Percentiles rank a stretch among this genome's conserved stretches.
These are phyloP conservation scores for Rhagoletis zephyria DNA, from an alignment of 1,140 invertebrate genomes.

Conservation along the genomic window DNA sequence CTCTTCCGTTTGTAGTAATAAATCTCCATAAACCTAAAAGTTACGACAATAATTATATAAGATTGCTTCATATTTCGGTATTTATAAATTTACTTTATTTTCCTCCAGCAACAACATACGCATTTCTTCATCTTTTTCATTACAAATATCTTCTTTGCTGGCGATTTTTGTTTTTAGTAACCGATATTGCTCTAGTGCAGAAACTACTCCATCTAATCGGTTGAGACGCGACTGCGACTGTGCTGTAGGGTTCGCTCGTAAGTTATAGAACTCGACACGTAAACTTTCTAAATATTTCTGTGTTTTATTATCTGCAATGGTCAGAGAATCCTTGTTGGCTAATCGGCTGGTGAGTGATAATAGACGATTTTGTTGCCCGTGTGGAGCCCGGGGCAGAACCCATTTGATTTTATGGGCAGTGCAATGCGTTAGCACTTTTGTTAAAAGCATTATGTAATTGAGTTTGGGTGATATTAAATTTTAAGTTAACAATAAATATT, in stretches of 20 bases:
- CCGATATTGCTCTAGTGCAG: slow-evolving; percentile 63
- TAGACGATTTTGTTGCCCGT: background rate
- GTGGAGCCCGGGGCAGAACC: background rate
- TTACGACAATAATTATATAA: background rate
- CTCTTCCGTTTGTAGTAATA: slow-evolving; percentile 74
- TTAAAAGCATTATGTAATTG: slow-evolving; percentile 8
- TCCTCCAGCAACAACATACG: slow-evolving; percentile 76
- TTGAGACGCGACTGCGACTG: slow-evolving; percentile 60
- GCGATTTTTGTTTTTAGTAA: slow-evolving; percentile 65
- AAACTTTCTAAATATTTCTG: slow-evolving; percentile 67
- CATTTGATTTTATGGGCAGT: background rate
- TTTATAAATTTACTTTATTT: slow-evolving; percentile 61
- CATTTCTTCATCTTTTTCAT: slow-evolving; percentile 76
- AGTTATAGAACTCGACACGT: slow-evolving; percentile 67
- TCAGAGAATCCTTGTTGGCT: background rate
- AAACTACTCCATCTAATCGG: slow-evolving; percentile 65
- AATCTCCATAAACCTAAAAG: slow-evolving; percentile 68
- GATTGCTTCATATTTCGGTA: background rate
- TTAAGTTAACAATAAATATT: background rate
- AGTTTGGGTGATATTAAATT: background rate
- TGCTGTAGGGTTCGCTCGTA: slow-evolving; percentile 62
- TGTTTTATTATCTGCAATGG: slow-evolving; percentile 63
- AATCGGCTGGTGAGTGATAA: background rate
- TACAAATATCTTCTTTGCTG: slow-evolving; percentile 73
- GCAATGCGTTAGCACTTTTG: background rate